Conservation (phyloP, 92 coral and sea anemone genomes). For the Palythoa grandiflora region DNA sequence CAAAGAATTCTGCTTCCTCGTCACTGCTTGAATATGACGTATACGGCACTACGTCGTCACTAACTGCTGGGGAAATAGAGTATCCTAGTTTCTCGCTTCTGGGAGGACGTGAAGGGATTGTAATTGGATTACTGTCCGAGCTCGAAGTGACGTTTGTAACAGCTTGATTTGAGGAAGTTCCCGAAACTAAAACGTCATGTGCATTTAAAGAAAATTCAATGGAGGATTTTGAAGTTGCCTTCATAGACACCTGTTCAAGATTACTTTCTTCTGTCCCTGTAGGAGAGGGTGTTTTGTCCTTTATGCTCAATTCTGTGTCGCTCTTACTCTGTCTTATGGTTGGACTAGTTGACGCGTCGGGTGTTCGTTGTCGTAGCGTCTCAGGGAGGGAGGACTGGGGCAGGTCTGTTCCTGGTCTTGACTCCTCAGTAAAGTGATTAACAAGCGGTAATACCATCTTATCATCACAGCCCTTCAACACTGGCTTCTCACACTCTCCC, state of each 20-base stretch:
- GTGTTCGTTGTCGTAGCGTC: slow-evolving; percentile 46
- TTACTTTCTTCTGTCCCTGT: slow-evolving; percentile 46
- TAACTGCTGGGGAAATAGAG: slow-evolving; percentile 75
- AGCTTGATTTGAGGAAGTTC: slow-evolving; percentile 29
- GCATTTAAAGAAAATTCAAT: slow-evolving; percentile 65
- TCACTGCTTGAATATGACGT: slow-evolving; percentile 99
- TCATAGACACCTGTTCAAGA: slow-evolving; percentile 35
- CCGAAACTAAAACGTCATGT: slow-evolving; percentile 46
- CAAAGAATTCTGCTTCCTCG: slow-evolving; percentile 97
- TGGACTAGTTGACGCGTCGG: slow-evolving; percentile 32
- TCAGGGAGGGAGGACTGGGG: slow-evolving; percentile 14
- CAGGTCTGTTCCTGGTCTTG: background rate
- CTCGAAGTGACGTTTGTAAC: slow-evolving; percentile 33
- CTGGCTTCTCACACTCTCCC: slow-evolving; percentile 79
- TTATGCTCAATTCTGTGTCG: slow-evolving; percentile 71
- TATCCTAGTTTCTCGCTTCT: slow-evolving; percentile 67
- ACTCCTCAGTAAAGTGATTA: slow-evolving; percentile 54
- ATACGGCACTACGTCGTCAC: slow-evolving; percentile 77
- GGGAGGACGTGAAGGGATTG: slow-evolving; percentile 32
- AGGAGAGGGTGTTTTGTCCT: slow-evolving; percentile 63
- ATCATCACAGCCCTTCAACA: slow-evolving; percentile 36
- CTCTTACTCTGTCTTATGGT: slow-evolving; percentile 81
- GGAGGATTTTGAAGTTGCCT: slow-evolving; percentile 75
- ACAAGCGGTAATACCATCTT: slow-evolving; percentile 54
- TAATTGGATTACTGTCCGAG: slow-evolving; percentile 6